Base-by-base conservation (phyloP, 92 coral and sea anemone species). In the Epizoanthus rinbou region DNA sequence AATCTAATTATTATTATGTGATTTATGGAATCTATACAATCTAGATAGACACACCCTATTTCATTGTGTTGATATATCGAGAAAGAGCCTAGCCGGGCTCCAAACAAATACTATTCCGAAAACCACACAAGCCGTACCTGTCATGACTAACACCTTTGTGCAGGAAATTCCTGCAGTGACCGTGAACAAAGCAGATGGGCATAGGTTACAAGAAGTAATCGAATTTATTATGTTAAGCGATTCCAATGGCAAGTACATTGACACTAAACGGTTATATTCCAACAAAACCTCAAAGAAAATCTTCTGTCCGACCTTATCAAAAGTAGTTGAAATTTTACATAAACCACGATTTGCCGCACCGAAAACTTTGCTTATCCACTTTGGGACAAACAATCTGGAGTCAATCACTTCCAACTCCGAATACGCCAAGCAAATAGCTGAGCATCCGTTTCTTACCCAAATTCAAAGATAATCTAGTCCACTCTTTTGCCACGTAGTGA, bases 231-330 rank as follows among this genome's bases (percentile, higher is more conserved):
- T 79, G 31, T 47, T 79, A 3, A 59, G 19, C 23, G 84, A 79
- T 39, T 79, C 84, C 18, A 79, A 75, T 56, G 65, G 80, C 4
- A 75, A 75, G 33, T 75, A 75, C 23, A 75, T 75, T 24, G 80
- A 75, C 67, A n/a, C 80, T 17, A 60, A 57, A 54, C 33, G 59
- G 22, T 47, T 75, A 13, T 31, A 23, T 21, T 57, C 72, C 47
- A 31, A 65, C 74, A 24, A 47, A n/a, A 45, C 71, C n/a, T 67
- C 85, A 8, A 62, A 15, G 45, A 35, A 66, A 64, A 43, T 81
- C 14, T 81, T 81, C 50, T 64, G 85, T 2, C 85, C 66, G 5
- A 81, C 64, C 23, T 66, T 66, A 24, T 21, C 18, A 13, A 66
- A 66, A 66, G 72, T 24, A 66, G 25, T 24, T 31, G 72, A 66